Evolutionary conservation across 92 coral and sea anemone species (phyloP), one percentile per base, ranked within the genome.

Genomic region (Parazoanthus atlanticus): DNA sequence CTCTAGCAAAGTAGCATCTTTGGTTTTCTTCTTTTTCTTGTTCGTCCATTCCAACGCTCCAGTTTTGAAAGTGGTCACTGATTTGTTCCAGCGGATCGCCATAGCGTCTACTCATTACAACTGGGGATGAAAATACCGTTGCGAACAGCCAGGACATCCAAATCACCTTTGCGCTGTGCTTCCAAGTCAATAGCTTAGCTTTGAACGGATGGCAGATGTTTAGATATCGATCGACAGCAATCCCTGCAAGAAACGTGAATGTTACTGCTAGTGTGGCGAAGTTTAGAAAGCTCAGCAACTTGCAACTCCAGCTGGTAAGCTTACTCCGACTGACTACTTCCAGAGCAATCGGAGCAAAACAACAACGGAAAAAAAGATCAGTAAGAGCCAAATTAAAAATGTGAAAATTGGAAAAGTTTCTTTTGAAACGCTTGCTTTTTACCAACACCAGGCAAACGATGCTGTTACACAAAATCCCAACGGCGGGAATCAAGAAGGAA

Each of bases 121-220:
- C 9, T 6, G 93, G 89, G 30, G 86, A 67, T 26, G 93, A 91
- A 25, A 90, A 76, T 43, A 70, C 13, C 32, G 75, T 86, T 21
- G 89, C 88, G 36, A 81, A 91, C 1, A 91, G 32, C 93, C 93
- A 91, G 16, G 93, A 82, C 21, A 91, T 30, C 15, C 56, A 4
- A 16, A 91, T 58, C 8, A 70, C 89, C 33, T 84, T 91, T 28
- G 86, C 84, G 31, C 93, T 91, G 82, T 84, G 91, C 15, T 78
- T 91, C 93, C 93, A 91, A 12, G 85, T 91, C 33, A 91, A 30
- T 3, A 69, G 25, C 66, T 87, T 91, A 30, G 93, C 93, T 40
- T 40, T 91, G 31, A 91, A 83, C 29, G 86, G 86, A 83, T 83
- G 61, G 10, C 86, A 83, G 36, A 83, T 83, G 33, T 83, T 83